These are phyloP conservation scores for Diceros bicornis DNA, from an alignment of 2,797 vertebrate genomes.

Conservation along the genomic window DNA sequence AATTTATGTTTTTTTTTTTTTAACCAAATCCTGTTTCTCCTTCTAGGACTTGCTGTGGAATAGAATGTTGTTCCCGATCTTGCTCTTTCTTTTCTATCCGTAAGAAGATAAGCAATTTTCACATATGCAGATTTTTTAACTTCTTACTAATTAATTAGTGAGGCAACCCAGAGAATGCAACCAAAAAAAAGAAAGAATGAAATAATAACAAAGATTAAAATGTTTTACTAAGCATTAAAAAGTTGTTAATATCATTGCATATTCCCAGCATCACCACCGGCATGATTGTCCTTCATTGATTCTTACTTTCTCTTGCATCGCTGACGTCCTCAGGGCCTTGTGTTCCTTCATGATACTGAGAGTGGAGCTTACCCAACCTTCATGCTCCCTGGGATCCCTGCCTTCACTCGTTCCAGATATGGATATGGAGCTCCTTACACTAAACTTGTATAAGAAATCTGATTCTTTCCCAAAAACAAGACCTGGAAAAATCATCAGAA, in stretches of 20 bases:
- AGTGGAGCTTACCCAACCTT: fast-evolving
- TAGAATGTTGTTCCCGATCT: not conserved
- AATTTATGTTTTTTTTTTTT: not conserved
- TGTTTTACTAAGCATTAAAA: not conserved
- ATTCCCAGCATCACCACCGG: fast-evolving
- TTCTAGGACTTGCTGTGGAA: not conserved
- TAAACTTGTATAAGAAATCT: not conserved
- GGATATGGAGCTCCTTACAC: not conserved
- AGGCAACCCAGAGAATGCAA: not conserved
- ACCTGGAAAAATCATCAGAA: not conserved
- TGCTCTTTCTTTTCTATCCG: not conserved
- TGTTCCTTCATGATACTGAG: fast-evolving
- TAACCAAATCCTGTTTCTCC: not conserved
- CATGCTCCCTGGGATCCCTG: not conserved
- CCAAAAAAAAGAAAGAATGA: not conserved
- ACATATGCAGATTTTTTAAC: not conserved
- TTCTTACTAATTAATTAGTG: not conserved
- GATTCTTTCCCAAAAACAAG: not conserved
- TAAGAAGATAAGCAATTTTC: not conserved
- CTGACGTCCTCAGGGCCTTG: not conserved
- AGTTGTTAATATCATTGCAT: fast-evolving
- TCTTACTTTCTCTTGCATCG: fast-evolving
- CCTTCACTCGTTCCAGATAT: fast-evolving
- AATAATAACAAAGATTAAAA: not conserved
- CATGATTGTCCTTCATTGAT: fast-evolving